Evolutionary conservation across 2,113 vertebrate species (phyloP), one percentile per base, ranked within the genome.

Genomic region (Istiophorus platypterus): DNA sequence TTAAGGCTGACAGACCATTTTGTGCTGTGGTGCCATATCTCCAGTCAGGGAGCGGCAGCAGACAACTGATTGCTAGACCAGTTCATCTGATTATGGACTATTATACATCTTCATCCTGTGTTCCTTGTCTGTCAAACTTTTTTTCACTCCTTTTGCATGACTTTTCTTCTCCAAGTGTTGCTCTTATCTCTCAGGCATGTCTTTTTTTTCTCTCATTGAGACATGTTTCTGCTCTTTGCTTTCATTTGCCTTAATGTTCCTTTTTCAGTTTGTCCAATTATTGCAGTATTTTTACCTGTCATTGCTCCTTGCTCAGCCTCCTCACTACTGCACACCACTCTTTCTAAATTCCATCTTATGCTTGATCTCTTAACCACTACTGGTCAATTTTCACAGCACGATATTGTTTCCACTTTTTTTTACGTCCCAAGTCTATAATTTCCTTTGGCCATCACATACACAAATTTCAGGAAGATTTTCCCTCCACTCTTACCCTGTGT

Each of bases 381-480:
- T 62, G 12, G 58, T 34, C 63, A 56, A 68, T 29, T 37, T 15
- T n/a, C 61, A 61, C 11, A 27, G 61, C 37, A 57, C 71, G 10
- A 72, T 72, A 14, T 67, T 61, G 0, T 74, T 95, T 94, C 88
- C 87, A 26, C 70, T 45, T 76, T 42, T 94, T 91, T 88, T 94
- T 85, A 77, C 91, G 47, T 37, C 2, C 57, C 42, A 22, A 37
- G 87, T 86, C 81, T 94, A 94, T 92, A 94, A 26, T 72, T 18
- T 45, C 2, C 15, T 75, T 49, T 52, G 54, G 47, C 65, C 78
- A 73, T 45, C 67, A 37, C 22, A 74, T 39, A 51, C 22, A 80
- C 27, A 64, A 78, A 57, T 75, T 57, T 70, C 66, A 82, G 41
- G 54, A 70, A 73, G 72, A 80, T 24, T 82, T 61, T 87, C 79